phyloP scores from a whole-genome alignment of 2,888 invertebrate genomes.

The Nomada flava region DNA sequence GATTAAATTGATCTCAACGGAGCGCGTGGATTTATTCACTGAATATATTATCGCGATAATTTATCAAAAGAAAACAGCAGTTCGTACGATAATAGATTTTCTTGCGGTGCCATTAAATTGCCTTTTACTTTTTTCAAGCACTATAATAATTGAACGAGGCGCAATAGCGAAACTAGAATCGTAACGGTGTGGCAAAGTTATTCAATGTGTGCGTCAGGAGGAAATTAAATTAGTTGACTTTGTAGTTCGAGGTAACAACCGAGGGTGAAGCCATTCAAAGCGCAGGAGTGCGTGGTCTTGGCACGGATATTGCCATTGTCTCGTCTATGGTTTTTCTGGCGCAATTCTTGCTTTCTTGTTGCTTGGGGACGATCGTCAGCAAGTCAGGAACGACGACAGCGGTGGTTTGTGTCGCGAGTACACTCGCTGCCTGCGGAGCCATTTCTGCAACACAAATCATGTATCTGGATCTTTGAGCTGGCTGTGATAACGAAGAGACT shows the following conservation, averaged over 20 bases:
- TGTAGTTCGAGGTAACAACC: slow-evolving; percentile 87
- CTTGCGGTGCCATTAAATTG: neutral
- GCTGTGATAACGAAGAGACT: neutral
- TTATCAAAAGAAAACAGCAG: too few relatives aligned
- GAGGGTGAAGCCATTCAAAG: slow-evolving; percentile 86
- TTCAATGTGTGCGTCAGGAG: neutral
- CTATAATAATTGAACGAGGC: slow-evolving; percentile 1
- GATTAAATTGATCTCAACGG: too few relatives aligned
- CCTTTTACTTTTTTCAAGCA: neutral
- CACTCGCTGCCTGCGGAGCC: slow-evolving; percentile 94
- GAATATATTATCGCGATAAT: too few relatives aligned
- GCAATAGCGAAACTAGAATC: neutral
- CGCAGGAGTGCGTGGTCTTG: slow-evolving; percentile 92
- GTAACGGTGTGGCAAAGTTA: too few relatives aligned
- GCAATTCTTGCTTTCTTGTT: slow-evolving; percentile 95
- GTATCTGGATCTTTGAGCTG: slow-evolving; percentile 92
- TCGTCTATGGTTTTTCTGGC: slow-evolving; percentile 98
- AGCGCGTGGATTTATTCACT: too few relatives aligned
- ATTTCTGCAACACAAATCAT: slow-evolving; percentile 94
- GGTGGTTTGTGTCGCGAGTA: slow-evolving; percentile 93
- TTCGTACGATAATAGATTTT: too few relatives aligned
- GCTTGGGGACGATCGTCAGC: slow-evolving; percentile 93
- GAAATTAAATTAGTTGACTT: slow-evolving; percentile 61
- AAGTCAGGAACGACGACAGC: slow-evolving; percentile 94
- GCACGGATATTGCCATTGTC: slow-evolving; percentile 97